Conservation (phyloP, 2,797 vertebrate genomes). For the Crypturellus tataupa region DNA sequence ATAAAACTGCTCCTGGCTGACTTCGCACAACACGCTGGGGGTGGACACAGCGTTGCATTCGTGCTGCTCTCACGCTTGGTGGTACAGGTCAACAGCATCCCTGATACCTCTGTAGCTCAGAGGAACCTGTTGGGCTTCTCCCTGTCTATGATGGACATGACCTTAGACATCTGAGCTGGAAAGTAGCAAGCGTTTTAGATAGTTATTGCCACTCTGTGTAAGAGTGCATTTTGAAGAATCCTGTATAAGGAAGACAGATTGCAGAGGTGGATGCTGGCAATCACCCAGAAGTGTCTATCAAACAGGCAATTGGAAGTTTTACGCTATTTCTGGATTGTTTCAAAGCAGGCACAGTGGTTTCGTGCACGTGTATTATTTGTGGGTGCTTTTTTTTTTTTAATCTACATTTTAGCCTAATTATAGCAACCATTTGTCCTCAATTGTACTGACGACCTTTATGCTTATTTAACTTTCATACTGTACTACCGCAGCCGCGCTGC, state of each 20-base stretch:
- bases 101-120: neutral
- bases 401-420: neutral
- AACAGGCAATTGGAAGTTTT: neutral
- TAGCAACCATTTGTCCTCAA: neutral
- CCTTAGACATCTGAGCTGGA: neutral
- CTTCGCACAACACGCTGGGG: neutral
- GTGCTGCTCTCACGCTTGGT: neutral
- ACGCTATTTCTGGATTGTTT: neutral
- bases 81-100: neutral
- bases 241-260: neutral
- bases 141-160: neutral
- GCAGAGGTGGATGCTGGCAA: neutral
- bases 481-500: neutral
- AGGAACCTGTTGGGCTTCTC: neutral
- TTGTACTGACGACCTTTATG: neutral
- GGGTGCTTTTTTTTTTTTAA: neutral
- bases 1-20: neutral
- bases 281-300: neutral
- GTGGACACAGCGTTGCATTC: neutral
- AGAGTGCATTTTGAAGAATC: neutral
- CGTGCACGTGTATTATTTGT: neutral
- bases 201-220: neutral
- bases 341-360: neutral
- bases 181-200: neutral
- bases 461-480: neutral